Percentiles rank a stretch among this genome's conserved stretches.
phyloP scores from a whole-genome alignment of 37 sponge, comb jelly and placozoan species.

The Beroe forskalii region DNA sequence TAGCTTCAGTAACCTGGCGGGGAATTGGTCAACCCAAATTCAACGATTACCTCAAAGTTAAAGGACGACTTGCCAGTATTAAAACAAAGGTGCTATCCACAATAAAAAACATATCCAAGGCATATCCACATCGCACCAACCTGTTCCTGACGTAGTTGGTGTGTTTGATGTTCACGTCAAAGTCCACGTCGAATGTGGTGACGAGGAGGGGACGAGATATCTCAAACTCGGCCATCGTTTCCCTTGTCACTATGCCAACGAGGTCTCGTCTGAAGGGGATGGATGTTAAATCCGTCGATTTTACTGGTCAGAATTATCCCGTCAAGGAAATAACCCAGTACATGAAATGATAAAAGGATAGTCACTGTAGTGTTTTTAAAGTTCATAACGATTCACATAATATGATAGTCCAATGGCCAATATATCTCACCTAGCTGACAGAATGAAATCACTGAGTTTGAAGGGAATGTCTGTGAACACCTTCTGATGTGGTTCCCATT shows the following conservation, averaged over 20 bases:
- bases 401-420: too few species aligned
- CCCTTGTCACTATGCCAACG: not conserved
- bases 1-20: conserved; percentile 4
- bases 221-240: conserved; percentile 6
- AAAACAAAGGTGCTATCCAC: too few species aligned
- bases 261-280: not conserved
- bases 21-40: not conserved
- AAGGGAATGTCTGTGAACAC: not conserved
- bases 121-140: not conserved
- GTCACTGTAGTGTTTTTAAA: too few species aligned
- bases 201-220: not conserved
- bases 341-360: too few species aligned
- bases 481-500: not conserved
- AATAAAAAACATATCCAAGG: too few species aligned
- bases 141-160: conserved; percentile 52
- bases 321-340: too few species aligned
- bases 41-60: too few species aligned
- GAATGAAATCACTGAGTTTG: not conserved
- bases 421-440: not conserved
- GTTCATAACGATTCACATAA: too few species aligned
- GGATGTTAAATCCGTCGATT: too few species aligned
- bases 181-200: conserved; percentile 36
- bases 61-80: too few species aligned
- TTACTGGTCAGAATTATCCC: too few species aligned
- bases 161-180: conserved; percentile 31